phyloP scores from a whole-genome alignment of 1,140 invertebrate species.

The Micrasema longulum region DNA sequence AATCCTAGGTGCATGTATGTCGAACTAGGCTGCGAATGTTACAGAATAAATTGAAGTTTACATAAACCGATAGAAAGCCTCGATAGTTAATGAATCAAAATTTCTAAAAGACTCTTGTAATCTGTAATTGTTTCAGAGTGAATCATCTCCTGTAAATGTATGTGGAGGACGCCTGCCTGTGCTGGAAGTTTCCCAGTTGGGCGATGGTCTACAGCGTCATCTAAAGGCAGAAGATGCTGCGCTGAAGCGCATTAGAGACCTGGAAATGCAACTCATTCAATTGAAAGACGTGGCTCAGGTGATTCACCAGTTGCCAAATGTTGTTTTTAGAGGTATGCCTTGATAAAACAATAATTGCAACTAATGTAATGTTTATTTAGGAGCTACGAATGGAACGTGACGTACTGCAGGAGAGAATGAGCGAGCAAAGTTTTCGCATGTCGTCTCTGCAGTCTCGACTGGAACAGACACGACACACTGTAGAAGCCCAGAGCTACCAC shows the following conservation, averaged over 20 bases:
- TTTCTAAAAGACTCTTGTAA: no score
- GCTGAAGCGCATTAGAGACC: conserved; percentile 78
- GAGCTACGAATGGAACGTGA: conserved; percentile 84
- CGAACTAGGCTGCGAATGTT: no score
- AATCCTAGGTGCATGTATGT: no score
- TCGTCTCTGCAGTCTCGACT: conserved; percentile 82
- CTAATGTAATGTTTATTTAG: conserved; percentile 60
- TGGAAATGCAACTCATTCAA: conserved; percentile 77
- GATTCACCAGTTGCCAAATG: conserved; percentile 45
- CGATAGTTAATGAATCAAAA: no score
- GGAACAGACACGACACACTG: conserved; percentile 80
- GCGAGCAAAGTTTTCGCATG: conserved; percentile 83
- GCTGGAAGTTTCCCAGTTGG: conserved; percentile 71
- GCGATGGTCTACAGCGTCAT: conserved; percentile 76
- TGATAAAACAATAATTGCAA: not conserved
- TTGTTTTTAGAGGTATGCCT: no score
- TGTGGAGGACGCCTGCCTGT: conserved; percentile 60
- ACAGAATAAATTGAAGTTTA: no score
- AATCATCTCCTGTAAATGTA: not conserved
- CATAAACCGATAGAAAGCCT: no score
- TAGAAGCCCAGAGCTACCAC: conserved; percentile 76
- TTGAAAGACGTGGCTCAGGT: conserved; percentile 76
- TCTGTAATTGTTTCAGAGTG: conserved; percentile 13
- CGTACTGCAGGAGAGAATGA: conserved; percentile 81
- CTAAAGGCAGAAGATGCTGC: conserved; percentile 79